A percentile compares a stretch with the other conserved stretches of the same genome.
phyloP scores from a whole-genome alignment of 2,113 vertebrate species.

The human region DNA sequence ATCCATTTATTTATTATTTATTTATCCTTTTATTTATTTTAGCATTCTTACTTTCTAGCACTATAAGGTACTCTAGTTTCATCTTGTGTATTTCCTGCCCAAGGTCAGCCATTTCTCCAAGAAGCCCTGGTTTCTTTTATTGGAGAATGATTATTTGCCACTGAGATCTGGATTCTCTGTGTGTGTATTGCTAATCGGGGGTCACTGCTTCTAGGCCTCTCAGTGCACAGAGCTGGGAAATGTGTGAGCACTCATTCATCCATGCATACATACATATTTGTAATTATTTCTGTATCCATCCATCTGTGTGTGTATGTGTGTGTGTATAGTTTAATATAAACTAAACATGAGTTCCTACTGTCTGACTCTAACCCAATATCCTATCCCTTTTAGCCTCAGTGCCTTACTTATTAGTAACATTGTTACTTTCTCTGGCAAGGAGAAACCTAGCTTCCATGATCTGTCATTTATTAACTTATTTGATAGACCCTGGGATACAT shows the following conservation, averaged over 20 bases:
- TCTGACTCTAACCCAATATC: not conserved
- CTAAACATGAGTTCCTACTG: not conserved
- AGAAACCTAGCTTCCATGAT: not conserved
- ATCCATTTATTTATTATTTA: not conserved
- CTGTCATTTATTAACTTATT: not conserved
- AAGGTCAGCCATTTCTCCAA: not conserved
- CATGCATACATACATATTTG: not conserved
- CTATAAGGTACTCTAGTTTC: not conserved
- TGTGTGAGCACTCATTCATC: not conserved
- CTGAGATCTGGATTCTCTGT: not conserved
- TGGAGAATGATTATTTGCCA: not conserved
- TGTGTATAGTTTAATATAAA: not conserved
- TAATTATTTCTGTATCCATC: not conserved
- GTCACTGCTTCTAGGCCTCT: not conserved
- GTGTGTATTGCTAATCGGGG: not conserved
- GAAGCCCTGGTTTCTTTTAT: not conserved
- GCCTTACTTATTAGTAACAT: not conserved
- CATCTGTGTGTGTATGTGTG: not conserved
- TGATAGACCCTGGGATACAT: not conserved
- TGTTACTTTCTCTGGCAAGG: not conserved
- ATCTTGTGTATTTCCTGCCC: not conserved
- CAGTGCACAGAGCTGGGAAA: not conserved
- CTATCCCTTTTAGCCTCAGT: not conserved
- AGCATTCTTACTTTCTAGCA: not conserved
- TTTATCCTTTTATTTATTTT: not conserved